Evolutionary conservation across 2,797 vertebrate species (phyloP), one percentile per base, ranked within the genome.

Genomic region (Fundulus diaphanus): DNA sequence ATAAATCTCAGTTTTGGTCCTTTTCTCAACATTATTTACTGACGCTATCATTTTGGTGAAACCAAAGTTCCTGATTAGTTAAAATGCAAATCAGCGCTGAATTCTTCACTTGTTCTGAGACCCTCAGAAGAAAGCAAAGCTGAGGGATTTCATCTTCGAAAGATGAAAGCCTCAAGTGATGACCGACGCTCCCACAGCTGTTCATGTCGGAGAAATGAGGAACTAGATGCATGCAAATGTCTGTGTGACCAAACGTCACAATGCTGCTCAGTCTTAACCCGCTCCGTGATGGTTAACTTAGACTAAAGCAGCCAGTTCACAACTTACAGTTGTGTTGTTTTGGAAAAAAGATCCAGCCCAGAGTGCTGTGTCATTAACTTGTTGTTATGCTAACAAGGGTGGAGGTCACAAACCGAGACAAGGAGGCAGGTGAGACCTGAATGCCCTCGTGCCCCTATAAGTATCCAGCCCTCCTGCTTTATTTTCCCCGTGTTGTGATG

Each of bases 311-410:
- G 71, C 78, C 78, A 12, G 66, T 49, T 70, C 48, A 20, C 54
- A 52, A 52, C 48, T 44, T 71, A 37, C 31, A n/a, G 15, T 75
- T 31, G 40, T 78, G 67, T 84, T 83, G 70, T 89, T 82, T 76
- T 81, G 80, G 27, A 66, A 68, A n/a, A n/a, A 35, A 71, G 49
- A 72, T 51, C 79, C 77, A 72, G 68, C 72, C 73, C 68, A 72
- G 48, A 73, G 68, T 84, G 84, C 85, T 85, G 79, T 82, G 87
- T 89, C 90, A 89, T 87, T 82, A 89, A 82, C 70, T 83, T 88
- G 88, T 86, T 90, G 86, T 88, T 90, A 90, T 91, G 87, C 85
- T 74, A 91, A 90, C 89, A 89, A 81, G 81, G 74, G 72, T 87
- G 85, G 70, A 90, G 90, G 84, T 89, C 79, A 84, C 51, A 81